Evolutionary conservation across 2,113 vertebrate species (phyloP).

Genomic region (Ornithorhynchus anatinus): DNA sequence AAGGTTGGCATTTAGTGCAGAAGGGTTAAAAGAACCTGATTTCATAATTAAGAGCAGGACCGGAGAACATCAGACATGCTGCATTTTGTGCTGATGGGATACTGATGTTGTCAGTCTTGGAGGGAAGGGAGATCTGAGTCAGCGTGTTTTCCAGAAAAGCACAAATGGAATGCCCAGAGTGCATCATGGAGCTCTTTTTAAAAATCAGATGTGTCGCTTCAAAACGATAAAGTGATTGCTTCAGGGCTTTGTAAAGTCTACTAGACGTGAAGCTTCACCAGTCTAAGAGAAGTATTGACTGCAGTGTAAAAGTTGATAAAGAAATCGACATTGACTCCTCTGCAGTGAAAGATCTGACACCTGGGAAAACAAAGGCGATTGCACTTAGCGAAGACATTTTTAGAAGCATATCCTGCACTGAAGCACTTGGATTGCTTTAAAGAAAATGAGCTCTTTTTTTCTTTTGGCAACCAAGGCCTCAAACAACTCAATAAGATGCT

Average conservation of each 20-base stretch:
- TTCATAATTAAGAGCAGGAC: not conserved
- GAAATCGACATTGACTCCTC: not conserved
- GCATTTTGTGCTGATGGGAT: not conserved
- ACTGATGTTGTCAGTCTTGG: not conserved
- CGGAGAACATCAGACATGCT: not conserved
- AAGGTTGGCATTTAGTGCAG: not conserved
- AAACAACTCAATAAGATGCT: not conserved
- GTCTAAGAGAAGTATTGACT: not conserved
- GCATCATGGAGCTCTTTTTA: not conserved
- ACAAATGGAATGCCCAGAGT: not conserved
- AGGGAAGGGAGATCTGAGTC: not conserved
- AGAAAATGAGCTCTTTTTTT: not conserved
- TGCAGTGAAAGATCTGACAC: not conserved
- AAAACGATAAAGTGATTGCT: not conserved
- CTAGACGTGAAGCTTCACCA: not conserved
- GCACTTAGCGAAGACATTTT: not conserved
- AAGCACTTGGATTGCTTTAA: not conserved
- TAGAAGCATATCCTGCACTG: not conserved
- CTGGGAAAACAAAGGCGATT: not conserved
- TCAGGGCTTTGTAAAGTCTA: not conserved
- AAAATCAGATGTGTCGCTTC: not conserved
- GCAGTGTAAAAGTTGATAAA: not conserved
- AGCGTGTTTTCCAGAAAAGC: not conserved
- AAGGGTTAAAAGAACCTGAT: not conserved
- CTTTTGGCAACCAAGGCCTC: not conserved